Evolutionary conservation across 1,140 invertebrate species (phyloP), one percentile per base, ranked within the genome.

Genomic region (Fopius arisanus): DNA sequence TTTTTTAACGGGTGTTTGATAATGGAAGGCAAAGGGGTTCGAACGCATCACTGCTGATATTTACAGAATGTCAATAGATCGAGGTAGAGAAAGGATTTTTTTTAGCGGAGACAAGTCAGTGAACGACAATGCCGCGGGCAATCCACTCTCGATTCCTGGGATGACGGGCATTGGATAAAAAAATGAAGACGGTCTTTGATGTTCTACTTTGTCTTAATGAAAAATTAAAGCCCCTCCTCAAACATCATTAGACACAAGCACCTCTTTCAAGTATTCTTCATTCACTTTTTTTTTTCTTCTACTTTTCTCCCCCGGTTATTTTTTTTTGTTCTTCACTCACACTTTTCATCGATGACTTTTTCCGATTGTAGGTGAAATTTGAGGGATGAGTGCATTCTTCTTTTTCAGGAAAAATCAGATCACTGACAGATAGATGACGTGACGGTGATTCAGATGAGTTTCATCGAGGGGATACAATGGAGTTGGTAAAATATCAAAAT

Each of bases 181-280:
- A 87, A 88, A 86, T 81, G 80, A 85, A 84, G 80, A 78, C 80
- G 81, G 78, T 77, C 83, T 88, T 87, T 87, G 86, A 88, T 84
- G 81, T 87, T 76, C 75, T 76, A 63, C 79, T 81, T 75, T 81
- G 81, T 84, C 79, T 82, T 86, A 87, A 87, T 87, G 86, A 88
- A 87, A 88, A 87, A 87, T 87, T 87, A 86, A 87, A 87, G 84
- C 82, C 83, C 84, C 82, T 85, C 79, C 84, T 88, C 87, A 87
- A 88, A 88, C 84, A 87, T 87, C 85, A 86, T 87, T 86, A 87
- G 83, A 86, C 82, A 83, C 82, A 80, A 82, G 77, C 78, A 81
- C 80, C 72, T 81, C 80, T 83, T 83, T 83, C 75, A 81, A 80
- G 78, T 79, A 66, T 65, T 48, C 73, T 28, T 70, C 16, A 10